A percentile compares a stretch with the other conserved stretches of the same genome.
phyloP scores from a whole-genome alignment of 1,140 invertebrate species.

The Achroia grisella region DNA sequence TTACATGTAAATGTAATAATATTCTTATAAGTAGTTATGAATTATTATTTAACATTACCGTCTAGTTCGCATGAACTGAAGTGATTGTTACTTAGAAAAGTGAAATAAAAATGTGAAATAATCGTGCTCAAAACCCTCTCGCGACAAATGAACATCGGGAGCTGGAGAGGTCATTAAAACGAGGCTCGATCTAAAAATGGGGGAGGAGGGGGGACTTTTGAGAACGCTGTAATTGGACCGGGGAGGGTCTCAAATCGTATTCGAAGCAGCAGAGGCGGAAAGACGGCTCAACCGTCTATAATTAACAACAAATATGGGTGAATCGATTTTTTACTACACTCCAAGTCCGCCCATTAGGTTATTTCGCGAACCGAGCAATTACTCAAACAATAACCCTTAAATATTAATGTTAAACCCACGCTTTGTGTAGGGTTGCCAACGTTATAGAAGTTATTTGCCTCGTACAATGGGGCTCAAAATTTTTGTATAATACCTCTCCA shows the following conservation, averaged over 20 bases:
- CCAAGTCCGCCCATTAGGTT: conserved; percentile 50
- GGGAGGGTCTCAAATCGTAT: conserved; percentile 70
- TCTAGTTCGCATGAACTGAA: no score
- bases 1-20: no score
- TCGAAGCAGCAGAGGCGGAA: conserved; percentile 64
- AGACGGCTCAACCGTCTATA: conserved; percentile 64
- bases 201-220: conserved; percentile 51
- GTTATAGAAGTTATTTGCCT: no score
- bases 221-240: conserved; percentile 69
- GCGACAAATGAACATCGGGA: conserved; percentile 71
- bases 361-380: conserved; percentile 52
- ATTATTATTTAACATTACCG: no score
- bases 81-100: conserved; percentile 4
- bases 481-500: no score
- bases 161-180: conserved; percentile 71
- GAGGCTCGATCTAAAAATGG: conserved; percentile 67
- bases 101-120: conserved; percentile 52
- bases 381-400: conserved; percentile 50
- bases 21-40: no score
- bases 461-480: no score
- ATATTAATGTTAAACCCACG: conserved; percentile 54
- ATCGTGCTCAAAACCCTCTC: conserved; percentile 63
- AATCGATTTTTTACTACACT: conserved; percentile 60
- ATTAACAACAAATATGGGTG: conserved; percentile 71
- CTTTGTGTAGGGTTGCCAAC: no score